These are phyloP conservation scores for Oscheius myriophilus DNA, from an alignment of 2,888 invertebrate genomes.

Conservation along the genomic window DNA sequence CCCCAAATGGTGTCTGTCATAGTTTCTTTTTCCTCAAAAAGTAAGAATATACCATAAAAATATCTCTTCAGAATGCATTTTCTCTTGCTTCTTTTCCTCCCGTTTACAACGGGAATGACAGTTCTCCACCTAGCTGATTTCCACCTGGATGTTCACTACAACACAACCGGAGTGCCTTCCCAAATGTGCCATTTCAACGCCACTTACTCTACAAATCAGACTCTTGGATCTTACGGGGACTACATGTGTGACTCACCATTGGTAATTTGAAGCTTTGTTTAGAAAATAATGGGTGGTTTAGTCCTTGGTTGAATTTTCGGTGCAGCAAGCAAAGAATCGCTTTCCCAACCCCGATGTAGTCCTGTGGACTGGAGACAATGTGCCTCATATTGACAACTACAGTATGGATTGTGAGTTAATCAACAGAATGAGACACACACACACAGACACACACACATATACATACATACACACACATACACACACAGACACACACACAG, in stretches of 20 bases:
- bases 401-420: conserved; percentile 49
- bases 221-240: conserved; percentile 64
- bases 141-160: conserved; percentile 63
- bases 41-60: too few relatives aligned
- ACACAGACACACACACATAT: too few relatives aligned
- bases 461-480: too few relatives aligned
- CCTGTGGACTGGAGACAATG: conserved; percentile 69
- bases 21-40: too few relatives aligned
- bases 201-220: conserved; percentile 31
- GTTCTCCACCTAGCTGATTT: conserved; percentile 66
- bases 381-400: conserved; percentile 65
- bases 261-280: conserved; percentile 33
- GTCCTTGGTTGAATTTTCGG: conserved; percentile 57
- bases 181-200: conserved; percentile 53
- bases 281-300: conserved; percentile 7
- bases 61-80: background rate
- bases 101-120: background rate
- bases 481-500: too few relatives aligned
- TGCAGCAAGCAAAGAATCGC: conserved; percentile 50
- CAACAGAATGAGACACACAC: too few relatives aligned
- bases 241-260: conserved; percentile 68
- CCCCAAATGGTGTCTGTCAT: too few relatives aligned
- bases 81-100: background rate
- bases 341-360: conserved; percentile 61
- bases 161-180: conserved; percentile 49